Evolutionary conservation across 2,113 vertebrate species (phyloP).

Genomic region (Atherinomorus stipes): DNA sequence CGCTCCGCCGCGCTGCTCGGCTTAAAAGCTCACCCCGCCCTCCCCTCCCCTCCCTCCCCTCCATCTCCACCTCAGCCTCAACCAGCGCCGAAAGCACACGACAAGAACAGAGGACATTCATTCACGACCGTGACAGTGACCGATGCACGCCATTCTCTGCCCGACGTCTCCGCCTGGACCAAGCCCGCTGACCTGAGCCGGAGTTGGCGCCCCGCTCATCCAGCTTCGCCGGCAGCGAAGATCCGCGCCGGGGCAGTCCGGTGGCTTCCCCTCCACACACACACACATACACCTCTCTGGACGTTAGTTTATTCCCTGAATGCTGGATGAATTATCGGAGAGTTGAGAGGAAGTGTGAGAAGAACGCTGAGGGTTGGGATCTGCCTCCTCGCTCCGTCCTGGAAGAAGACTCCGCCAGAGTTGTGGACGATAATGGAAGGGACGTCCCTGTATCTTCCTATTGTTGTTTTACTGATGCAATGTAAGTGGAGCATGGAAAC

Average conservation of each 20-base stretch:
- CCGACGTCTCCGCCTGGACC: slow-evolving; percentile 17
- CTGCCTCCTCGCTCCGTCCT: slow-evolving; percentile 57
- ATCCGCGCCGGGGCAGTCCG: slow-evolving; percentile 27
- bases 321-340: slow-evolving; percentile 76
- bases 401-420: slow-evolving; percentile 55
- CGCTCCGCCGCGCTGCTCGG: slow-evolving; percentile 48
- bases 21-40: slow-evolving; percentile 33
- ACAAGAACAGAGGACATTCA: slow-evolving; percentile 13
- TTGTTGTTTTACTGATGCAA: slow-evolving; percentile 72
- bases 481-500: slow-evolving; percentile 68
- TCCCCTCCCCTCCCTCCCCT: background rate
- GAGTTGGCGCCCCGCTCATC: slow-evolving; percentile 30
- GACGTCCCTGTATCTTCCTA: slow-evolving; percentile 63
- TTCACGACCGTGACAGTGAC: slow-evolving; percentile 10
- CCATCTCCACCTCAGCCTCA: slow-evolving; percentile 31
- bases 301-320: slow-evolving; percentile 45
- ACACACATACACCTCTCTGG: background rate
- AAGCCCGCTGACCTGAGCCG: slow-evolving; percentile 2
- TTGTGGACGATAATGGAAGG: slow-evolving; percentile 70
- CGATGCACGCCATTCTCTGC: slow-evolving; percentile 18
- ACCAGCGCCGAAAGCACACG: slow-evolving; percentile 3
- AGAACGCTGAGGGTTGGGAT: slow-evolving; percentile 60
- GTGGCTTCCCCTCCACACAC: background rate
- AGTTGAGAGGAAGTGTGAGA: slow-evolving; percentile 75
- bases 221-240: background rate